A percentile compares a stretch with the other conserved stretches of the same genome.
Conservation (phyloP, 2,113 vertebrate genomes). For the Podocnemis expansa region DNA sequence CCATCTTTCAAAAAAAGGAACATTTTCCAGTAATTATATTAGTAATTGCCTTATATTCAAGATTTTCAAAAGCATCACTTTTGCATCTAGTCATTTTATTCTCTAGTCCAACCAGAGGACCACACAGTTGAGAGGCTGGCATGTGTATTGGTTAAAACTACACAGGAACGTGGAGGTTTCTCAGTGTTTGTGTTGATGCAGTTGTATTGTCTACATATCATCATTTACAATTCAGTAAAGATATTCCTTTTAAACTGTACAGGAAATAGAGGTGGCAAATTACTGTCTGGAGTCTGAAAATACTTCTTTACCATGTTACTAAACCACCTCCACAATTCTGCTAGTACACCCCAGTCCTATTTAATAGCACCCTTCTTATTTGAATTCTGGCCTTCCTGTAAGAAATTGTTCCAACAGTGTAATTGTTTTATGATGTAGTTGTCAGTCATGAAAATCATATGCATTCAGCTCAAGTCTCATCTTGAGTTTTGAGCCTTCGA, state of each 20-base stretch:
- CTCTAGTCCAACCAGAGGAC: not conserved
- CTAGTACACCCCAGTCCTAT: not conserved
- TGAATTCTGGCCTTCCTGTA: not conserved
- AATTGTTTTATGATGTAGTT: not conserved
- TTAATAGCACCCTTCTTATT: not conserved
- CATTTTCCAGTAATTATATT: not conserved
- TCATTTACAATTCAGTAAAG: not conserved
- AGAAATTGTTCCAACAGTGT: not conserved
- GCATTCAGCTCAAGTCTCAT: not conserved
- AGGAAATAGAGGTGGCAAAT: not conserved
- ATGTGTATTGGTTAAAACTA: too few species aligned
- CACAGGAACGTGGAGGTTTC: too few species aligned
- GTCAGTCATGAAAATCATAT: not conserved
- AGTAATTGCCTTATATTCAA: not conserved
- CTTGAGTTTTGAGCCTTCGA: not conserved
- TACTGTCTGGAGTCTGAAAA: not conserved
- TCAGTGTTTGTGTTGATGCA: not conserved
- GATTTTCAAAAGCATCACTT: not conserved
- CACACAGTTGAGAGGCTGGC: not conserved
- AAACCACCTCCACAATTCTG: not conserved
- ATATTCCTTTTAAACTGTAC: not conserved
- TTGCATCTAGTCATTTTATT: not conserved
- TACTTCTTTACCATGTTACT: not conserved
- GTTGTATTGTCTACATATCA: not conserved
- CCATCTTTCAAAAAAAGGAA: slow-evolving; percentile 6